Evolutionary conservation across 2,113 vertebrate genomes (phyloP).

Genomic region (Pomatostomus ruficeps): DNA sequence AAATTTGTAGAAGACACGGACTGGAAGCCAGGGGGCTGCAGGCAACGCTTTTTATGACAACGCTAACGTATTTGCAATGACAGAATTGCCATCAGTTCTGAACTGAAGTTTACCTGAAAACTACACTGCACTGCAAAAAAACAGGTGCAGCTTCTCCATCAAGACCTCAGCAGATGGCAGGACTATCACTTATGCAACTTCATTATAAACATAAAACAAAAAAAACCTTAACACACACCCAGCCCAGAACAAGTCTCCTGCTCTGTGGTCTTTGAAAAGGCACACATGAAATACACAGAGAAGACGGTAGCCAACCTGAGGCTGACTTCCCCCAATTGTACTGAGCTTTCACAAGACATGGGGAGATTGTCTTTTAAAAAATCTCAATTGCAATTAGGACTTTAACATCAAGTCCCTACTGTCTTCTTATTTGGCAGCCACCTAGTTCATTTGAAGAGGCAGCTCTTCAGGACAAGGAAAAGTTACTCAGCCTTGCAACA

Average conservation of each 20-base stretch:
- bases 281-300: no score
- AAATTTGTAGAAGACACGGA: neutral
- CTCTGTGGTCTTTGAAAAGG: neutral
- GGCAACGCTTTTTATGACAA: neutral
- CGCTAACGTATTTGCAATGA: neutral
- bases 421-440: neutral
- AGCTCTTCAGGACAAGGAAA: neutral
- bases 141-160: neutral
- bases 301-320: neutral
- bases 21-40: no score
- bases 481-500: neutral
- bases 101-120: neutral
- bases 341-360: neutral
- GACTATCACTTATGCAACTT: neutral
- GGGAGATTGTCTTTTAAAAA: no score
- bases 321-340: neutral
- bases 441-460: neutral
- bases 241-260: neutral
- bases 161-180: rapidly evolving
- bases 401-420: neutral
- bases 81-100: neutral
- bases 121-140: neutral
- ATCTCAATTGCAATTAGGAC: neutral
- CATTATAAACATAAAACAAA: neutral
- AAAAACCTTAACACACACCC: no score